These are phyloP conservation scores for Oxyteleia sp. DNA, from an alignment of 2,888 invertebrate species.

Conservation along the genomic window DNA sequence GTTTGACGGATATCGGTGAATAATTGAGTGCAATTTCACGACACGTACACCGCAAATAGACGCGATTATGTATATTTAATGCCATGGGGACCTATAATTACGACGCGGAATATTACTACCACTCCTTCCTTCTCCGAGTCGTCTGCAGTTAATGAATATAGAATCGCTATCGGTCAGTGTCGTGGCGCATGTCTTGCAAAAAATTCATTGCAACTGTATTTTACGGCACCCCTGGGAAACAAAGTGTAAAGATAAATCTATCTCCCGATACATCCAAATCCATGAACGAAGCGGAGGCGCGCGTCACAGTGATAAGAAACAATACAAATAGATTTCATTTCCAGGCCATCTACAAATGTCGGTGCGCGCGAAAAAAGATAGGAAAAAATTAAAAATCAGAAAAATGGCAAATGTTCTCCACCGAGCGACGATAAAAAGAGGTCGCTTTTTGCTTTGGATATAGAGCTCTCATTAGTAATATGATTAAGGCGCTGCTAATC, in stretches of 20 bases:
- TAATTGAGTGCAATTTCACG: no score
- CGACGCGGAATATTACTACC: conserved; percentile 29
- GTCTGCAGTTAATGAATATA: conserved; percentile 50
- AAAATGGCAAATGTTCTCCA: background rate
- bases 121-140: background rate
- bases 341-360: conserved; percentile 57
- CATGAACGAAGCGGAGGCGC: conserved; percentile 37
- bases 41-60: no score
- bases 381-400: background rate
- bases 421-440: background rate
- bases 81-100: conserved; percentile 23
- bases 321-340: conserved; percentile 69
- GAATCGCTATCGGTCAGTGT: conserved; percentile 38
- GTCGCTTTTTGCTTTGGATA: background rate
- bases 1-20: no score
- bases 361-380: conserved; percentile 5
- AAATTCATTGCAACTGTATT: conserved; percentile 60
- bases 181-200: conserved; percentile 51
- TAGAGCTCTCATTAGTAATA: conserved; percentile 21
- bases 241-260: conserved; percentile 68
- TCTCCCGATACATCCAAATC: conserved; percentile 57
- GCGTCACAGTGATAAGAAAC: conserved; percentile 62
- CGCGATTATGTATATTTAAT: conserved; percentile 32
- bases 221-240: conserved; percentile 54
- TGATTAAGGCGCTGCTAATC: conserved; percentile 52